Evolutionary conservation across 2,888 invertebrate genomes (phyloP).

Genomic region (Beris chalybata): DNA sequence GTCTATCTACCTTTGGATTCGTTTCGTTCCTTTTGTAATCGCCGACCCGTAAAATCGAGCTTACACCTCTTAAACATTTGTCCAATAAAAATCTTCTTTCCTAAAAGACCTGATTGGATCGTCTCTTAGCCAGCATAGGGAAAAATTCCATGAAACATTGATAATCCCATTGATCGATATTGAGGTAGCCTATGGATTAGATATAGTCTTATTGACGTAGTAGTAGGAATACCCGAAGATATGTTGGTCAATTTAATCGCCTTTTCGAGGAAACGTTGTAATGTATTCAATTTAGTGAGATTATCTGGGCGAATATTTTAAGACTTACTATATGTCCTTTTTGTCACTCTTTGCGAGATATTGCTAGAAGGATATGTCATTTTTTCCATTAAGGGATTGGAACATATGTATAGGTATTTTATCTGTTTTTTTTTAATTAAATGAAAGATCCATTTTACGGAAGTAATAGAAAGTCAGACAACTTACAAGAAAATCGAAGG

Average conservation of each 20-base stretch:
- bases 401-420: constrained; percentile 1
- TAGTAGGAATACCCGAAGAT: too few relatives aligned
- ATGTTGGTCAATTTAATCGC: too few relatives aligned
- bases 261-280: too few relatives aligned
- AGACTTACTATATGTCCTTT: too few relatives aligned
- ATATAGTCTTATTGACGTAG: too few relatives aligned
- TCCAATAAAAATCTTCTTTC: background rate
- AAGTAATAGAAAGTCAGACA: constrained; percentile 13
- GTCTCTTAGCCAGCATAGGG: background rate
- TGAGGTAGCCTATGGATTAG: background rate
- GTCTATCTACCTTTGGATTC: constrained; percentile 4
- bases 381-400: too few relatives aligned
- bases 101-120: constrained; percentile 12
- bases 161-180: constrained; percentile 19
- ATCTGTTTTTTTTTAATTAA: constrained; percentile 14
- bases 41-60: background rate
- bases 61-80: constrained; percentile 1
- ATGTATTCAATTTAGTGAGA: too few relatives aligned
- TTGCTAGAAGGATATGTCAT: too few relatives aligned
- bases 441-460: background rate
- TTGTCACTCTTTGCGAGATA: too few relatives aligned
- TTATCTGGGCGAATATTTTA: too few relatives aligned
- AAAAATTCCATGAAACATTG: constrained; percentile 12
- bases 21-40: constrained; percentile 1
- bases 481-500: background rate